Base-by-base conservation (phyloP, 2,888 invertebrate genomes). In the Agriopis leucophaearia region DNA sequence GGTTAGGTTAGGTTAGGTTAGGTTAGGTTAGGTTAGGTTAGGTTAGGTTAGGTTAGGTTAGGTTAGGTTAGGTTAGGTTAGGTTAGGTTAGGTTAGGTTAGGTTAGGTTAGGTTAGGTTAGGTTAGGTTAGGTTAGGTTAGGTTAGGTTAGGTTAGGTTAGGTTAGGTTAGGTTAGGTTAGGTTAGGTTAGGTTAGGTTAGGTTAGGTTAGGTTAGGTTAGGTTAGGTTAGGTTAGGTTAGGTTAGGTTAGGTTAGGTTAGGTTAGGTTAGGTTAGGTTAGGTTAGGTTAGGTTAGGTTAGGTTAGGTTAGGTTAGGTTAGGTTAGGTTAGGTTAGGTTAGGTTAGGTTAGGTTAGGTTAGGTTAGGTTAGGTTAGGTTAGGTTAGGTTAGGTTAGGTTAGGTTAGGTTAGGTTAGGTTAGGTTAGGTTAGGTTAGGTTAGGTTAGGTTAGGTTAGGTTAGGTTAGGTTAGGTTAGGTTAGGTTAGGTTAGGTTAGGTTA, bases 221-320 rank as follows among this genome's bases (percentile, higher is more conserved):
- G 64, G 63, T 63, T 63, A 63, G 63, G 63, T 67, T 67, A 67
- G 67, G 67, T 67, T 67, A 67, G 67, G 67, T 67, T 67, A 67
- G 67, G 67, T 67, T 67, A 67, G 67, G 67, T 67, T 67, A 67
- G 67, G 67, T 61, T 66, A 66, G 66, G 69, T 70, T 70, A 70
- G 67, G 72, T 72, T 72, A 67, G 67, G 70, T 72, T 70, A 72
- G 70, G 67, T 70, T 70, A 68, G 67, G n/a, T n/a, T n/a, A n/a
- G n/a, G n/a, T n/a, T n/a, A n/a, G n/a, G n/a, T n/a, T n/a, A n/a
- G n/a, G n/a, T n/a, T n/a, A n/a, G n/a, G n/a, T n/a, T n/a, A n/a
- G n/a, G n/a, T n/a, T n/a, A n/a, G n/a, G n/a, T n/a, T n/a, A n/a
- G n/a, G n/a, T n/a, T n/a, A n/a, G n/a, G n/a, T n/a, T n/a, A n/a